A percentile compares a stretch with the other conserved stretches of the same genome.
phyloP scores from a whole-genome alignment of 2,888 invertebrate genomes.

The Agrilus mali region DNA sequence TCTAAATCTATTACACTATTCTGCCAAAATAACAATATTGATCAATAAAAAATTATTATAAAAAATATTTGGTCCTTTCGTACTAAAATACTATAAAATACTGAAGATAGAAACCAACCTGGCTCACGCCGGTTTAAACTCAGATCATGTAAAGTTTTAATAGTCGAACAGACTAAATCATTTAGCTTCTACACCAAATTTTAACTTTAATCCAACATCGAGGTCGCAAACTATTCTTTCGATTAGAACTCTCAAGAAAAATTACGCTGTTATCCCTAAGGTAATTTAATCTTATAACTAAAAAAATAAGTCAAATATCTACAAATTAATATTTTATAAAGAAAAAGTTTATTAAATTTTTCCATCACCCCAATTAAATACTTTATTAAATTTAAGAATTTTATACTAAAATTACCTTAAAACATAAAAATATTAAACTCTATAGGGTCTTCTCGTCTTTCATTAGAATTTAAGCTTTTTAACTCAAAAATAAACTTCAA shows the following conservation, averaged over 20 bases:
- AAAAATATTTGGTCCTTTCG: slow-evolving; percentile 60
- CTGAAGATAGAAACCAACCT: slow-evolving; percentile 77
- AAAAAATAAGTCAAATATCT: slow-evolving; percentile 42
- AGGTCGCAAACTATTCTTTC: slow-evolving; percentile 68
- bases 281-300: slow-evolving; percentile 61
- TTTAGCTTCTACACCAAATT: slow-evolving; percentile 52
- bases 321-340: slow-evolving; percentile 30
- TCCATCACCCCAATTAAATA: slow-evolving; percentile 55
- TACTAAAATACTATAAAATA: slow-evolving; percentile 51
- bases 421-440: slow-evolving; percentile 45
- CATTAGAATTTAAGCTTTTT: slow-evolving; percentile 54
- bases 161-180: slow-evolving; percentile 69
- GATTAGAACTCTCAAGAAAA: slow-evolving; percentile 62
- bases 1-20: slow-evolving; percentile 61
- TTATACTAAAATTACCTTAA: slow-evolving; percentile 22
- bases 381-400: slow-evolving; percentile 22
- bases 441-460: slow-evolving; percentile 72
- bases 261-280: slow-evolving; percentile 79
- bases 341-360: slow-evolving; percentile 48
- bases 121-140: slow-evolving; percentile 78
- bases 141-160: slow-evolving; percentile 79
- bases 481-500: slow-evolving; percentile 45
- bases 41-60: slow-evolving; percentile 38
- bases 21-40: slow-evolving; percentile 46
- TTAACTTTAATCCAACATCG: slow-evolving; percentile 78